Conservation (phyloP, 1,140 invertebrate genomes). For the Drosophila arizonae region DNA sequence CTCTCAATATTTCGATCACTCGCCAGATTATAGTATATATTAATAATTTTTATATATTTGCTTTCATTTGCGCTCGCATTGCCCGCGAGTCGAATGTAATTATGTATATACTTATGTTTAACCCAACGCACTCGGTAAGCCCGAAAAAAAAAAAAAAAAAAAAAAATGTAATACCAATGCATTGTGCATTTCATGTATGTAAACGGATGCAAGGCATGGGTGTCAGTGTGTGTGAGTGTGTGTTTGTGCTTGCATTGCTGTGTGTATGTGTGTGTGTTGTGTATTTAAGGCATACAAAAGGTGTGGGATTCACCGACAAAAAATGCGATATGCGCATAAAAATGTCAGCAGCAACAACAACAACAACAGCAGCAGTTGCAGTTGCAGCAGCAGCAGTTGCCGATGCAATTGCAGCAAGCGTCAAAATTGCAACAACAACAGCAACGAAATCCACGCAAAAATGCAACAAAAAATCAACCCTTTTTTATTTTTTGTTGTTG, state of each 20-base stretch:
- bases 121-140: constrained; percentile 13
- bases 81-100: constrained; percentile 23
- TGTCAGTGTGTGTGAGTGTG: background rate
- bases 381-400: constrained; percentile 41
- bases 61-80: background rate
- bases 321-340: constrained; percentile 74
- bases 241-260: background rate
- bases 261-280: constrained; percentile 17
- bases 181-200: constrained; percentile 15
- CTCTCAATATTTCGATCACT: background rate
- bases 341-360: constrained; percentile 51
- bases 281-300: constrained; percentile 47
- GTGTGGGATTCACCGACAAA: constrained; percentile 76
- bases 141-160: background rate
- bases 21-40: constrained; percentile 10
- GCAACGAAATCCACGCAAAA: constrained; percentile 30
- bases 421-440: constrained; percentile 63
- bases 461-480: constrained; percentile 68
- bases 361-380: constrained; percentile 8
- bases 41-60: background rate
- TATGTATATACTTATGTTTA: constrained; percentile 29
- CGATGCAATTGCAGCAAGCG: constrained; percentile 66
- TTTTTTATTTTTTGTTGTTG: constrained; percentile 37
- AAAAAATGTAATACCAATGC: constrained; percentile 20
- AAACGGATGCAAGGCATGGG: background rate